Conservation (phyloP, 1,140 invertebrate genomes). For the Drosophila repleta region DNA sequence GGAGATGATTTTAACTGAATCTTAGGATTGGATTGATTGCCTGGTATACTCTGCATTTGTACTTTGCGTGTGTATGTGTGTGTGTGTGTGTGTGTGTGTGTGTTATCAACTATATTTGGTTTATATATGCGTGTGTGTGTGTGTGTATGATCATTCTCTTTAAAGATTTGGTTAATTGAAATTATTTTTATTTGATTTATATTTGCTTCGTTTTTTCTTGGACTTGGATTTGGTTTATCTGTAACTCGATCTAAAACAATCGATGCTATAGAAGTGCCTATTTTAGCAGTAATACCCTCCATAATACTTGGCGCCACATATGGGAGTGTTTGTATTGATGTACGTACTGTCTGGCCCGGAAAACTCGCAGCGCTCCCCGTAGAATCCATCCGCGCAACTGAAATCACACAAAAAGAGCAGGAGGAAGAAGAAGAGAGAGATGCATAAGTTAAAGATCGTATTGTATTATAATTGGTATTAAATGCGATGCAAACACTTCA, state of each 20-base stretch:
- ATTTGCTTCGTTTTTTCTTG: slow-evolving; percentile 22
- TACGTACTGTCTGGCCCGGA: slow-evolving; percentile 82
- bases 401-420: slow-evolving; percentile 43
- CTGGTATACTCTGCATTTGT: slow-evolving; percentile 68
- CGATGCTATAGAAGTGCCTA: slow-evolving; percentile 84
- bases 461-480: slow-evolving; percentile 11
- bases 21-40: slow-evolving; percentile 14
- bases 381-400: slow-evolving; percentile 93
- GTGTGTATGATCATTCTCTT: slow-evolving; percentile 2
- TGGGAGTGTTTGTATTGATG: slow-evolving; percentile 76
- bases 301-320: slow-evolving; percentile 71
- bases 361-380: slow-evolving; percentile 91
- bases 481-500: slow-evolving; percentile 30
- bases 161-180: slow-evolving; percentile 17
- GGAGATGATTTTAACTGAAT: slow-evolving; percentile 12
- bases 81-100: slow-evolving; percentile 14
- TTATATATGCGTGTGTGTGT: slow-evolving; percentile 39
- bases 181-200: slow-evolving; percentile 23
- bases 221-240: slow-evolving; percentile 29
- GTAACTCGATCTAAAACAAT: slow-evolving; percentile 74
- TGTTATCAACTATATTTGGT: slow-evolving; percentile 78
- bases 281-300: slow-evolving; percentile 84
- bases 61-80: slow-evolving; percentile 56
- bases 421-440: slow-evolving; percentile 8
- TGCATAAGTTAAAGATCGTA: slow-evolving; percentile 13